Evolutionary conservation across 1,140 invertebrate genomes (phyloP), one percentile per base, ranked within the genome.

Genomic region (Lamellibrachia luymesi): DNA sequence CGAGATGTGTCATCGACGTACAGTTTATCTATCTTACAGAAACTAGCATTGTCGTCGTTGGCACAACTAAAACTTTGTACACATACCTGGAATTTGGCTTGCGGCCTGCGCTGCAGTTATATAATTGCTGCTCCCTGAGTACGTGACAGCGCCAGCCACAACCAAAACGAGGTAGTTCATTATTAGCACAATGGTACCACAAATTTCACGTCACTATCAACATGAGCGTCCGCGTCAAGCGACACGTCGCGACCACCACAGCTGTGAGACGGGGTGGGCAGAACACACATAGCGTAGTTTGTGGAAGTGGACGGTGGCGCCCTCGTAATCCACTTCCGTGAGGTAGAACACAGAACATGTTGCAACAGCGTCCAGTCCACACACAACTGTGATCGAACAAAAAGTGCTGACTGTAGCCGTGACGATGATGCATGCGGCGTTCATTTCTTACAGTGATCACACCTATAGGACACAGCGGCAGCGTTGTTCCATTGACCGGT

Each of bases 111-210:
- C 64, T 80, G 64, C 64, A 80, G 64, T 80, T 80, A 80, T 80
- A 22, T 80, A 80, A 80, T 80, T 22, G 64, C 64, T 80, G 64
- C 64, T 80, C 64, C 64, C 64, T 80, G 64, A 80, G 64, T 80
- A 80, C 25, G 64, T 80, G 64, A 80, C 64, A 80, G 64, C 64
- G 64, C 64, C 1, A 80, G 64, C 64, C 64, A 80, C 64, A 80
- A 80, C 64, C 64, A 80, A 80, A 80, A 80, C 25, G 64, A 80
- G 64, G 64, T 80, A 80, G 64, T 80, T 80, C 64, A 80, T 80
- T 80, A 80, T 80, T 80, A 80, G 64, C 64, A 80, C 64, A 80
- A 80, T 80, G 64, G 64, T 80, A 80, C 64, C 64, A 80, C 64
- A 80, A 80, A 80, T 22, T 80, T 80, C 64, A 80, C 64, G 64